These are phyloP conservation scores for Dromius quadrimaculatus DNA, from an alignment of 2,888 invertebrate species.

Conservation along the genomic window DNA sequence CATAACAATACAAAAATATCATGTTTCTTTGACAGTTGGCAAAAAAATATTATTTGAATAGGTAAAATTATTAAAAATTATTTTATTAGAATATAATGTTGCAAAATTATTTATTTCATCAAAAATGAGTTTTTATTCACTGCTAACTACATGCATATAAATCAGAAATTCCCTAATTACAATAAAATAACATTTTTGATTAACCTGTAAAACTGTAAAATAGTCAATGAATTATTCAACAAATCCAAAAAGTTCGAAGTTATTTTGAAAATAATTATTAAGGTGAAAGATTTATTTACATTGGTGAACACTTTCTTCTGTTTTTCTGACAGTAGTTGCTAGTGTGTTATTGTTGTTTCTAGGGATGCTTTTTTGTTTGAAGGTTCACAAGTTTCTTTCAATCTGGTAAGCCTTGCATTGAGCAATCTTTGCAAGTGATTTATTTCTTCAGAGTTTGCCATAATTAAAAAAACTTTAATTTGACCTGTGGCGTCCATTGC, in stretches of 20 bases:
- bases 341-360: conserved; percentile 52
- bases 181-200: conserved; percentile 23
- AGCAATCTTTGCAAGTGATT: conserved; percentile 75
- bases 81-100: too few species aligned
- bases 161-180: conserved; percentile 38
- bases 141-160: conserved; percentile 45
- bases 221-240: conserved; percentile 18
- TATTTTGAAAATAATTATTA: neutral
- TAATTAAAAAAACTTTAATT: conserved; percentile 87
- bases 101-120: conserved; percentile 13
- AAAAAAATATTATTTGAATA: too few species aligned
- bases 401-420: conserved; percentile 68
- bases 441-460: conserved; percentile 79
- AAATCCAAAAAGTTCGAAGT: neutral
- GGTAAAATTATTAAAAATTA: too few species aligned
- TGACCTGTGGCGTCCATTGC: conserved; percentile 86
- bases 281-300: neutral
- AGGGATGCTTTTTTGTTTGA: neutral
- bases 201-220: conserved; percentile 24
- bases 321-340: neutral
- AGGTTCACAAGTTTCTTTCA: neutral
- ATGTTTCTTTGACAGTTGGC: too few species aligned
- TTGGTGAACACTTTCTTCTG: neutral
- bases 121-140: conserved; percentile 29
- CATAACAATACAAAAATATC: too few species aligned